These are phyloP conservation scores for Callospermophilus lateralis DNA, from an alignment of 2,113 vertebrate genomes.

Conservation along the genomic window DNA sequence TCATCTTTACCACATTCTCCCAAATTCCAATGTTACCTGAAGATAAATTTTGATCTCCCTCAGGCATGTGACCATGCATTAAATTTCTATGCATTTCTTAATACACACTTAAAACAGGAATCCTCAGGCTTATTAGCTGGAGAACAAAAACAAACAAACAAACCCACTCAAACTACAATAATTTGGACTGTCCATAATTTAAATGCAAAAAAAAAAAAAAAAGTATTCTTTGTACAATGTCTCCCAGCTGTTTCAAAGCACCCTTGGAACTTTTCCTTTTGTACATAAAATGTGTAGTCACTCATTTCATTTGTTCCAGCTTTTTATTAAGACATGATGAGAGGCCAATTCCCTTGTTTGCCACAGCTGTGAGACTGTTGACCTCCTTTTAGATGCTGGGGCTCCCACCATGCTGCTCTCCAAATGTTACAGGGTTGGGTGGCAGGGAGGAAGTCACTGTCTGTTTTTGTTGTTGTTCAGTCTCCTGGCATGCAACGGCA, in stretches of 20 bases:
- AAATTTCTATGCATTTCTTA: background rate
- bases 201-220: constrained; percentile 17
- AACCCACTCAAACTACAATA: background rate
- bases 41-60: background rate
- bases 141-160: background rate
- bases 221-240: constrained; percentile 12
- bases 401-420: background rate
- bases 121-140: background rate
- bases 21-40: background rate
- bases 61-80: background rate
- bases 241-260: constrained; percentile 30
- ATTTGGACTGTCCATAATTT: background rate
- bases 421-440: background rate
- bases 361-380: background rate
- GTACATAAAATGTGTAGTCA: background rate
- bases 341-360: constrained; percentile 3
- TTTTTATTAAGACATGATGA: background rate
- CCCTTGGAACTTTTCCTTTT: background rate
- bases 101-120: background rate
- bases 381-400: background rate
- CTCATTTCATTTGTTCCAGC: background rate
- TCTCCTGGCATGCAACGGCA: background rate
- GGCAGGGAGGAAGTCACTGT: background rate
- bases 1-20: background rate
- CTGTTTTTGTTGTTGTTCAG: background rate